Evolutionary conservation across 2,888 invertebrate genomes (phyloP), one percentile per base, ranked within the genome.

Genomic region (Troides oblongomaculatus): DNA sequence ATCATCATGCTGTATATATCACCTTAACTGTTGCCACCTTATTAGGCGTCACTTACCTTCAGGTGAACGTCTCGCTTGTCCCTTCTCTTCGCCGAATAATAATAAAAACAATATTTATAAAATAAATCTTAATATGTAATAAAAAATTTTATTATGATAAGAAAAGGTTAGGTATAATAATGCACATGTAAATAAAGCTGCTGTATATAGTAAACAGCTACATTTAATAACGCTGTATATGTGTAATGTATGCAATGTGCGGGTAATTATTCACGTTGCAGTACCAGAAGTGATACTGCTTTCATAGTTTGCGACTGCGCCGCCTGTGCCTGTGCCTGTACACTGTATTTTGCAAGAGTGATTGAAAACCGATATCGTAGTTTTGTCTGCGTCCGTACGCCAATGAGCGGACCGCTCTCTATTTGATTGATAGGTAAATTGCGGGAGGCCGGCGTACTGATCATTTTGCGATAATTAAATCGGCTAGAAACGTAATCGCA

Each of bases 391-490:
- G 75, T 76, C 72, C 73, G 75, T 80, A 77, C 78, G 82, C 81
- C 86, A 82, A 85, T 85, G 85, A 78, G 75, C 75, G 74, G 74
- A 76, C 79, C 79, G 81, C 81, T 81, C 82, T 79, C 78, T 67
- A 78, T 79, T 84, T 93, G 93, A 93, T 90, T 92, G 93, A 93
- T 92, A 89, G 92, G 85, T 90, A 93, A 93, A 93, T 93, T 92
- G 88, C 87, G 74, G 83, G 84, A 89, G 88, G 87, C 89, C 86
- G 85, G 87, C 85, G 87, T 80, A 87, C 84, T 84, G 92, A 92
- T 93, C 88, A 91, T 92, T 92, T 91, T 76, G 83, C 85, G 85
- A 91, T 92, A 93, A 93, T 93, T 93, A 93, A 93, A 92, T 92
- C 84, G 88, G 80, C 86, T 85, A 85, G 89, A 82, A 90, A 91